phyloP scores from a whole-genome alignment of 2,888 invertebrate genomes.

The Hylaea fasciaria region DNA sequence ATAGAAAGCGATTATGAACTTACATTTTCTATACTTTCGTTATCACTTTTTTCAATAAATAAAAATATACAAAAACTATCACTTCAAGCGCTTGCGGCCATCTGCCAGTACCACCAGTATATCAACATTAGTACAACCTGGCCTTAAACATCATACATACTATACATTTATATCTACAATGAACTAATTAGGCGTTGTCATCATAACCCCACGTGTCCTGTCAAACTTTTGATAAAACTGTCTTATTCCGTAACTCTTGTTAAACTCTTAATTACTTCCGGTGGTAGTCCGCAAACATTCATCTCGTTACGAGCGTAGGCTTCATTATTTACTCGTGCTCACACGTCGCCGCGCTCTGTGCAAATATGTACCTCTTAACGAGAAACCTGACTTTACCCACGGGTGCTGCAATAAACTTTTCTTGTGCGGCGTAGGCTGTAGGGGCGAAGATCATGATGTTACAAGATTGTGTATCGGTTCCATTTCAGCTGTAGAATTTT shows the following conservation, averaged over 20 bases:
- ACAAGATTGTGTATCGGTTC: constrained; percentile 47
- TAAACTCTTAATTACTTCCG: constrained; percentile 81
- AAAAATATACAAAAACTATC: too few relatives aligned
- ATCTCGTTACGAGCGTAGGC: constrained; percentile 75
- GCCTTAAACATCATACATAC: too few relatives aligned
- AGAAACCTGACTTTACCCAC: constrained; percentile 77
- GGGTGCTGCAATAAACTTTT: constrained; percentile 77
- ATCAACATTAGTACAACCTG: too few relatives aligned
- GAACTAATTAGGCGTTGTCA: neutral
- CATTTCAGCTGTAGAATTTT: constrained; percentile 40
- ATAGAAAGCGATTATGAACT: too few relatives aligned
- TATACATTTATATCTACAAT: too few relatives aligned
- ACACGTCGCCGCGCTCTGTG: constrained; percentile 68
- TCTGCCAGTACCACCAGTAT: too few relatives aligned
- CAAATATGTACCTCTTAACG: constrained; percentile 81
- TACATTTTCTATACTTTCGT: too few relatives aligned
- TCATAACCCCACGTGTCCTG: constrained; percentile 30
- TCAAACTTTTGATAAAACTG: constrained; percentile 60
- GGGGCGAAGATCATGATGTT: constrained; percentile 55
- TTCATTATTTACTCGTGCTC: constrained; percentile 79
- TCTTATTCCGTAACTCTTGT: constrained; percentile 70
- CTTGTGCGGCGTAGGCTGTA: constrained; percentile 59
- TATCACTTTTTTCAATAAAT: too few relatives aligned
- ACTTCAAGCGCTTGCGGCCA: too few relatives aligned
- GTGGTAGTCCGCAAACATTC: constrained; percentile 80